Evolutionary conservation across 2,113 vertebrate genomes (phyloP).

Genomic region (Ranitomeya variabilis): DNA sequence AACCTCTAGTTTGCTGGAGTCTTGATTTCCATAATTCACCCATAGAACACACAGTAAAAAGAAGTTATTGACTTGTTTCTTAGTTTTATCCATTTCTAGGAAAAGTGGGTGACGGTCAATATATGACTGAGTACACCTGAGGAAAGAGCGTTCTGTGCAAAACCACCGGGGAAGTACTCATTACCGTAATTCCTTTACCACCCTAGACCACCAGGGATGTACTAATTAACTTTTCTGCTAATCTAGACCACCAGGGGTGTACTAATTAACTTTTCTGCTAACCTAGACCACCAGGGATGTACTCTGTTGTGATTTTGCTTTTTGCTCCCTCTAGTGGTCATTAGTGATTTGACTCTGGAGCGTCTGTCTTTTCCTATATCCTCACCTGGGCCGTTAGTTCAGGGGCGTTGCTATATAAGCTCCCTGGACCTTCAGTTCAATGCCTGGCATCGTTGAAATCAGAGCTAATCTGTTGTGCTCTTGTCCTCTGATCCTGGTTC

Average conservation of each 20-base stretch:
- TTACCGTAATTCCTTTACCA: background rate
- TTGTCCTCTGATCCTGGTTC: no score
- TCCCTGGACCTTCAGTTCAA: no score
- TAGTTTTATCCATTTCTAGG: background rate
- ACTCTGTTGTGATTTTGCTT: no score
- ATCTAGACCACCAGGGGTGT: background rate
- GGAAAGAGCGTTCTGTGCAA: background rate
- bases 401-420: no score
- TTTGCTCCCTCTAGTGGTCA: no score
- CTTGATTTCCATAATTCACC: background rate
- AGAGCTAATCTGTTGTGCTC: no score
- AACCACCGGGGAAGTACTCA: background rate
- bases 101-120: background rate
- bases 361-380: no score
- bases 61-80: background rate
- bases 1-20: background rate
- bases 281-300: background rate
- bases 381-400: no score
- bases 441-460: no score
- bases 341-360: no score
- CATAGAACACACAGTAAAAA: background rate
- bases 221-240: no score
- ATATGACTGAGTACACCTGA: no score
- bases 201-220: background rate
- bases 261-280: background rate